These are phyloP conservation scores for Oncorhynchus kisutch DNA, from an alignment of 2,113 vertebrate species.

Conservation along the genomic window DNA sequence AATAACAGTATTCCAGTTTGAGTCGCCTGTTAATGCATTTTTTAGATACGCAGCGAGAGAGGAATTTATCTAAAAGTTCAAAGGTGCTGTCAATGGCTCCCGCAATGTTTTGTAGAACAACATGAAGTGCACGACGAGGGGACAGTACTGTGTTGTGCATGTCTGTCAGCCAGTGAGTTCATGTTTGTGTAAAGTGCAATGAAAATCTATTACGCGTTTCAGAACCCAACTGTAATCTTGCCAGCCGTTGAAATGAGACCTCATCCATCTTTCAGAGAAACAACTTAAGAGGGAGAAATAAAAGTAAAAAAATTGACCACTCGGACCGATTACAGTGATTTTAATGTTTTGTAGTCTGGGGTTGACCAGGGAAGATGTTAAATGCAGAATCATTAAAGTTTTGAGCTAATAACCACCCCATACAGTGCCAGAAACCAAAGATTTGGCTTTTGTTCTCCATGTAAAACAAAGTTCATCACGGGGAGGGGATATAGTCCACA, in stretches of 20 bases:
- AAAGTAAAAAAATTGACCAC: conserved; percentile 23
- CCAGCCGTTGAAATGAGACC: conserved; percentile 29
- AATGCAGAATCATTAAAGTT: not conserved
- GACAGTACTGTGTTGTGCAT: conserved; percentile 5
- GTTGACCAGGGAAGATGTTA: not conserved
- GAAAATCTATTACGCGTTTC: conserved; percentile 26
- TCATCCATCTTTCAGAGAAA: conserved; percentile 35
- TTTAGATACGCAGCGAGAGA: conserved; percentile 54
- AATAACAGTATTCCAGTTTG: conserved; percentile 52
- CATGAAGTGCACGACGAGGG: conserved; percentile 20
- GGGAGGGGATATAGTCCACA: not conserved
- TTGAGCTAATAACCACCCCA: not conserved
- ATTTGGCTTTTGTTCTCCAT: not conserved
- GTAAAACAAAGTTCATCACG: not conserved
- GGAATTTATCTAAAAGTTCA: conserved; percentile 47
- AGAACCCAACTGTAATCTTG: conserved; percentile 26
- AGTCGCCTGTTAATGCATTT: conserved; percentile 43
- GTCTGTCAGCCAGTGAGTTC: conserved; percentile 26
- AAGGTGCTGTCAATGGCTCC: conserved; percentile 10
- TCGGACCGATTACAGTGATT: conserved; percentile 16
- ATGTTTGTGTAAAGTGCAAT: conserved; percentile 29
- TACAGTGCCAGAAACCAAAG: too few species aligned
- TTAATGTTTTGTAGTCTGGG: not conserved
- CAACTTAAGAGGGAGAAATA: conserved; percentile 28
- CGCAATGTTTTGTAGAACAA: conserved; percentile 19